Conservation (phyloP, 2,797 vertebrate species). For the Amblyopsis hoosieri region DNA sequence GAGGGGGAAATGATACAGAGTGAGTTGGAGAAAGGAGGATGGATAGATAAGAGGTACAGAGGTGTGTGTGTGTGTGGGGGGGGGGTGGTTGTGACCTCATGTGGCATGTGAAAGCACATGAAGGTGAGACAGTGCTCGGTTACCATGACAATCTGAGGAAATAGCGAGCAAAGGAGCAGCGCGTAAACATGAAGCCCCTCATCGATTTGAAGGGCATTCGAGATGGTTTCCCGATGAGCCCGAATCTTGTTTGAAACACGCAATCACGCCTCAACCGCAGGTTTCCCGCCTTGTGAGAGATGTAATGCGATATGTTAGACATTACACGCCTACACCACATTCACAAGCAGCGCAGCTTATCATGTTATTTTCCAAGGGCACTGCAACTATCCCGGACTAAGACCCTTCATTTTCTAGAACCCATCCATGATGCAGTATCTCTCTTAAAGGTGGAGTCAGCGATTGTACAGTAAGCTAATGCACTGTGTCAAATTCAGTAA, state of each 20-base stretch:
- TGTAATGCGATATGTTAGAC: neutral
- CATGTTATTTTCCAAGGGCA: no score
- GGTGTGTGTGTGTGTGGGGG: neutral
- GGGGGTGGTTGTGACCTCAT: neutral
- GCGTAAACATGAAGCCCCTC: slow-evolving; percentile 52
- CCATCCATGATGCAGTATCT: no score
- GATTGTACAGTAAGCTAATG: no score
- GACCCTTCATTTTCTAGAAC: no score
- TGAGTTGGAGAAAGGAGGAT: neutral
- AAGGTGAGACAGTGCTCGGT: slow-evolving; percentile 37
- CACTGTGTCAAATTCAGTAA: no score
- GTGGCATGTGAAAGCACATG: neutral
- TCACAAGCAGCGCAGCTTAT: no score
- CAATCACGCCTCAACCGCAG: no score
- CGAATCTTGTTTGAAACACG: neutral
- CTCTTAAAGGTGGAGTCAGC: no score
- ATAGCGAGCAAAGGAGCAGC: slow-evolving; percentile 28
- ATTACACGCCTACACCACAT: neutral
- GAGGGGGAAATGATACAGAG: neutral
- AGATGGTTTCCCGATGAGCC: slow-evolving; percentile 29
- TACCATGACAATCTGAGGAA: slow-evolving; percentile 60
- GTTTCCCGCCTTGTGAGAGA: neutral
- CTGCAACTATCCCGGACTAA: no score
- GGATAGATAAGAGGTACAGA: neutral
- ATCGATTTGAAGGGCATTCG: slow-evolving; percentile 42